Evolutionary conservation across 1,140 invertebrate species (phyloP).

Genomic region (Thrips palmi): DNA sequence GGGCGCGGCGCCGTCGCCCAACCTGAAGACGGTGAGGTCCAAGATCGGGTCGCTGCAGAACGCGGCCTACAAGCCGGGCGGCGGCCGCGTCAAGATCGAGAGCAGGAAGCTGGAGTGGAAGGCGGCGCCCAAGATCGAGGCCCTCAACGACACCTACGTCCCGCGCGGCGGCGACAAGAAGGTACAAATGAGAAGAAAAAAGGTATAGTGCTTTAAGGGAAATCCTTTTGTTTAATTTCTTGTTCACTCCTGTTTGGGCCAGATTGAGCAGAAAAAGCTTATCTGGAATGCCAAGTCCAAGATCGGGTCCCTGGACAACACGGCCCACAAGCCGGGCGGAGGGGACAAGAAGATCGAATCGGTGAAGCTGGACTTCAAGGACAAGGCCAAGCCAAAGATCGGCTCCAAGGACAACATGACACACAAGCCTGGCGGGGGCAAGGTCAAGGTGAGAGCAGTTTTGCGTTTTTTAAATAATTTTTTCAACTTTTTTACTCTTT

Average conservation of each 20-base stretch:
- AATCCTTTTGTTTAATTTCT: not conserved
- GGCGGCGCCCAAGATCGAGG: slow-evolving; percentile 61
- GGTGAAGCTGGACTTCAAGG: slow-evolving; percentile 78
- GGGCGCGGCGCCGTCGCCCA: slow-evolving; percentile 73
- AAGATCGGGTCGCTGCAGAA: slow-evolving; percentile 93
- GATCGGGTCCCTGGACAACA: slow-evolving; percentile 84
- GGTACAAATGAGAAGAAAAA: slow-evolving; percentile 30
- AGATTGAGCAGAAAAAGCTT: slow-evolving; percentile 71
- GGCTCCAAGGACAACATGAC: slow-evolving; percentile 84
- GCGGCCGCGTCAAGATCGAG: slow-evolving; percentile 81
- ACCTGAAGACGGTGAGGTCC: slow-evolving; percentile 74
- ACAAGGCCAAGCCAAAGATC: slow-evolving; percentile 79
- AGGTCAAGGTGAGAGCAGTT: slow-evolving; percentile 73
- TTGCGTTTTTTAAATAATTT: too few species aligned
- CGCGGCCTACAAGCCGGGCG: slow-evolving; percentile 74
- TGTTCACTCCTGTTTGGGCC: slow-evolving; percentile 15
- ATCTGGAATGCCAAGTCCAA: slow-evolving; percentile 88
- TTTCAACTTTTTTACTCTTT: too few species aligned
- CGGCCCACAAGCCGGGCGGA: slow-evolving; percentile 78
- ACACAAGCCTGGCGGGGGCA: slow-evolving; percentile 72
- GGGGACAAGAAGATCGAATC: slow-evolving; percentile 84
- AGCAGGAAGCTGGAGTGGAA: slow-evolving; percentile 73
- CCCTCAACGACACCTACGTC: slow-evolving; percentile 78
- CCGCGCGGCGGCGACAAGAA: slow-evolving; percentile 84
- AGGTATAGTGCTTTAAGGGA: not conserved